A percentile compares a stretch with the other conserved stretches of the same genome.
Conservation (phyloP, 2,888 invertebrate species). For the Agrilus biguttatus region DNA sequence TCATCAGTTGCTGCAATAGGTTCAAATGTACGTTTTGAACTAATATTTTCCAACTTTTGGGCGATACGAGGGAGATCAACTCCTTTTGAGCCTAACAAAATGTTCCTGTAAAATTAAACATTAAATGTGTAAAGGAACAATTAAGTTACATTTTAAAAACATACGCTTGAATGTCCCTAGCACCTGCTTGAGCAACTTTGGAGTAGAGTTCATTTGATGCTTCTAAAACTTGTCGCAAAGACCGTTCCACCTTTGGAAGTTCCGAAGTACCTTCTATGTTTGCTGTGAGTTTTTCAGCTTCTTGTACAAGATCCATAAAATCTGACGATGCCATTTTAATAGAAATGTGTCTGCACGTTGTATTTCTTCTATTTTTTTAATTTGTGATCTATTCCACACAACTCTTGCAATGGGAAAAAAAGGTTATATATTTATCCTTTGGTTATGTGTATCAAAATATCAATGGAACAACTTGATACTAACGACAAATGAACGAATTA, state of each 20-base stretch:
- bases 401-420: no score
- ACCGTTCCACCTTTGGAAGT: constrained; percentile 72
- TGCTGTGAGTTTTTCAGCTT: constrained; percentile 83
- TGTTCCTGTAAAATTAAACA: constrained; percentile 46
- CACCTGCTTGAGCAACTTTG: constrained; percentile 69
- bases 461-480: no score
- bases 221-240: constrained; percentile 80
- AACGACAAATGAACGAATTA: no score
- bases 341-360: no score
- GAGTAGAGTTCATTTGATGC: constrained; percentile 82
- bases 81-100: constrained; percentile 81
- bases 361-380: no score
- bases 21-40: constrained; percentile 73
- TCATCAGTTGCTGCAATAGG: constrained; percentile 83
- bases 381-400: no score
- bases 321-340: constrained; percentile 33
- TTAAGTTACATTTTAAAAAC: constrained; percentile 18
- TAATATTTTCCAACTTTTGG: constrained; percentile 78
- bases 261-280: constrained; percentile 79
- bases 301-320: constrained; percentile 75
- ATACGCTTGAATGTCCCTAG: constrained; percentile 88
- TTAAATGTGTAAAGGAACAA: background rate
- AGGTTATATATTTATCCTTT: no score
- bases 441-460: no score
- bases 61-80: constrained; percentile 88